Base-by-base conservation (phyloP, 2,113 vertebrate species). In the Etheostoma spectabile region DNA sequence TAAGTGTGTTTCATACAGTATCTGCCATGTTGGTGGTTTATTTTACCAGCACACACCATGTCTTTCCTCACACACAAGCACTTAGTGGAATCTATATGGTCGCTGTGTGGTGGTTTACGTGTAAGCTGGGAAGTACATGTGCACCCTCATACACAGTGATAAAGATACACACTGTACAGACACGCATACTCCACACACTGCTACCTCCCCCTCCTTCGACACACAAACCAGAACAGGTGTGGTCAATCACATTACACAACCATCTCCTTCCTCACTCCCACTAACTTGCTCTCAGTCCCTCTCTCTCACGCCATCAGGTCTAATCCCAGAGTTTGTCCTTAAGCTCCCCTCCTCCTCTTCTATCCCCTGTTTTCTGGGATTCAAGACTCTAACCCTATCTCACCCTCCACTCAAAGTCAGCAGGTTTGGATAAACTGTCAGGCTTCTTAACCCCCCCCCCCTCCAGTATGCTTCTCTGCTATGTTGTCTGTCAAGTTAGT, bases 241-340 rank as follows among this genome's bases (percentile, higher is more conserved):
- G 85, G 74, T 91, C 90, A 89, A 86, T 92, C 90, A 90, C 88
- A 89, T 92, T 89, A 88, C 89, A 83, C 91, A 84, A 87, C 63
- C 91, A 53, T 80, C 87, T 80, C 77, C 88, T 81, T 75, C 81
- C 77, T 86, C 27, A 63, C 83, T 80, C 79, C 85, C 64, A 60
- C 89, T 81, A 74, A 61, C 68, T 83, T 52, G 14, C 70, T 64
- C 86, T 69, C 78, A 45, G 56, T 67, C 73, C n/a, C 81, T 30
- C 80, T 75, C 88, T 92, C 92, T 89, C 89, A 90, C 86, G 89
- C 90, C 89, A 92, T 92, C 88, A 80, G 83, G 77, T 88, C 82
- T 93, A 92, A 93, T 92, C 91, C 90, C 83, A 85, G 87, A 91
- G 89, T 92, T 92, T 91, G 92, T 92, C 85, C 85, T 85, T 93